Base-by-base conservation (phyloP, 2,797 vertebrate species). In the Fringilla coelebs region DNA sequence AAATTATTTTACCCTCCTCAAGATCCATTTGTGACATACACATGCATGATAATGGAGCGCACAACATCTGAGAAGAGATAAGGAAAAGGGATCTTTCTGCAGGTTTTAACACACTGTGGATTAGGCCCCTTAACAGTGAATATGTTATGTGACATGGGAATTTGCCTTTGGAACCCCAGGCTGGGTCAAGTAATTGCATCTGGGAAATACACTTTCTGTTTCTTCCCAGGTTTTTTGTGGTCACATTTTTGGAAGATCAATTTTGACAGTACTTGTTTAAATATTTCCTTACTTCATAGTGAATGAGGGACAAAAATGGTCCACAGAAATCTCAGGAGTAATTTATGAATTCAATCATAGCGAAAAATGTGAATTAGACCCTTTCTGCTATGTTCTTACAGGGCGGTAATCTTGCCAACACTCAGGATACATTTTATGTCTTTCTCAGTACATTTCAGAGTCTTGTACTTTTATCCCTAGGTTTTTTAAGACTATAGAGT, bases 191-290 rank as follows among this genome's bases (percentile, higher is more conserved):
- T 72, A 88, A 93, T 80, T 77, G 51, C 58, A 93, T 73, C 75
- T 94, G 88, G 76, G 78, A 96, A 93, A 94, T 32, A 79, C 2
- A 55, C 54, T 85, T 91, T 88, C 72, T 78, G 54, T 75, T 93
- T 92, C 85, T 92, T 91, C 90, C 48, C 46, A 80, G 58, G 54
- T 54, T 72, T 96, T 94, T 13, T 68, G 68, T 48, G 92, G 84
- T 85, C 81, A 93, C 43, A 84, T 78, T 89, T 93, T 89, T 51
- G 19, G 62, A 91, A 91, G 89, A 96, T 88, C 84, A 88, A 43
- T 94, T 96, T 82, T 93, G 93, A 95, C 91, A 92, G 52, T 68
- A 88, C 80, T 90, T 38, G 68, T 90, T 94, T 94, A 94, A 95
- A 92, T 91, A 54, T 85, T 94, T 95, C 75, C 58, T 85, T 87